Percentiles rank a stretch among this genome's conserved stretches.
phyloP scores from a whole-genome alignment of 2,888 invertebrate genomes.

The Ophion slaviceki region DNA sequence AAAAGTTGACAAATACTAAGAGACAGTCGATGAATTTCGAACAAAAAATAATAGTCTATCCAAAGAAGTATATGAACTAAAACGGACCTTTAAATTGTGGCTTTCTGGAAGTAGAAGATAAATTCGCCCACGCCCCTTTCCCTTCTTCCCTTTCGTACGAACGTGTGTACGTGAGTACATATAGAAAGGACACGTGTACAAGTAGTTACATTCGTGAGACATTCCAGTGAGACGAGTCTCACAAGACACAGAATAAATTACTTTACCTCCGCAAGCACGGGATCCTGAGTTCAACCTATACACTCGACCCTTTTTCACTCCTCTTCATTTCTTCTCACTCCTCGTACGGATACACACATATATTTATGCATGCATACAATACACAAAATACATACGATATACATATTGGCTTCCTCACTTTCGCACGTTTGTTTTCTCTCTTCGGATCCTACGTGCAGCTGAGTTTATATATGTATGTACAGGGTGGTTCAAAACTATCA shows the following conservation, averaged over 20 bases:
- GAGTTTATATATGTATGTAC: background rate
- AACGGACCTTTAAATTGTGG: too few relatives aligned
- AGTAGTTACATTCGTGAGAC: constrained; percentile 51
- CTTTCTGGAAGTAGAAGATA: too few relatives aligned
- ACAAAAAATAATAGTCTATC: background rate
- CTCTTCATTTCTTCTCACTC: constrained; percentile 45
- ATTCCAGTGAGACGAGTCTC: constrained; percentile 55
- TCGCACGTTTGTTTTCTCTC: constrained; percentile 46
- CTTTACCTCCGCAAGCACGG: constrained; percentile 65
- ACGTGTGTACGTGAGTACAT: background rate
- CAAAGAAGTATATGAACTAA: too few relatives aligned
- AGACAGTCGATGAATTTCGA: background rate
- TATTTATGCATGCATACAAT: constrained; percentile 2
- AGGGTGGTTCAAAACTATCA: background rate
- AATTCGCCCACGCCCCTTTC: background rate
- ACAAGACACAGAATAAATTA: constrained; percentile 66
- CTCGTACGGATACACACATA: constrained; percentile 35
- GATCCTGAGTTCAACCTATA: constrained; percentile 55
- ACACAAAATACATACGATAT: constrained; percentile 4
- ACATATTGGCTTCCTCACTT: constrained; percentile 15
- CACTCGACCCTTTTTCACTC: constrained; percentile 47
- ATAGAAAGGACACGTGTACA: constrained; percentile 39
- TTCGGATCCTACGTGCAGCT: constrained; percentile 54
- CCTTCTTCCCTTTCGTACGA: background rate
- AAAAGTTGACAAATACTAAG: too few relatives aligned